A percentile compares a stretch with the other conserved stretches of the same genome.
Conservation (phyloP, 2,797 vertebrate species). For the Microctenopoma steveboyesi region DNA sequence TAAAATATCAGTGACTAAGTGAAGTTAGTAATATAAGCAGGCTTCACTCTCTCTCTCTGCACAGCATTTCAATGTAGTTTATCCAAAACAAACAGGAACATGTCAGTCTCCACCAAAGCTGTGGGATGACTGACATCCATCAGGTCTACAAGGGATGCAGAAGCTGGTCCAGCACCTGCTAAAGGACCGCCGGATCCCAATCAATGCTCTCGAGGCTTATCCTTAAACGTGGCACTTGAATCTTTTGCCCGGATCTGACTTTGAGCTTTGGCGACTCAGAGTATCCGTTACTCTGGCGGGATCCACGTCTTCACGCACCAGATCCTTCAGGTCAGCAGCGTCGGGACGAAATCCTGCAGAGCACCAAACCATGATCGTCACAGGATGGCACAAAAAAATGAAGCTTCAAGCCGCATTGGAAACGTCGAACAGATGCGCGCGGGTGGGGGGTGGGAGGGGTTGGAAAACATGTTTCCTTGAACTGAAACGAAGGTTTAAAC, state of each 20-base stretch:
- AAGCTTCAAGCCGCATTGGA: constrained; percentile 14
- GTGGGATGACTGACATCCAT: background rate
- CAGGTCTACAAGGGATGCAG: too few species aligned
- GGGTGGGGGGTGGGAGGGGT: background rate
- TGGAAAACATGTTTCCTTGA: background rate
- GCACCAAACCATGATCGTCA: constrained; percentile 47
- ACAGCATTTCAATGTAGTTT: background rate
- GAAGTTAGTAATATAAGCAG: too few species aligned
- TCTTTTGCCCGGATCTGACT: background rate
- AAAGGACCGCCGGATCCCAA: too few species aligned
- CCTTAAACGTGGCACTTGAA: background rate
- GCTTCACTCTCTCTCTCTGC: too few species aligned
- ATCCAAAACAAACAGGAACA: background rate
- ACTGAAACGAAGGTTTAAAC: background rate
- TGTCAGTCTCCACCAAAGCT: background rate
- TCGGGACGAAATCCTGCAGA: constrained; percentile 17
- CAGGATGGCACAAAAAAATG: constrained; percentile 30
- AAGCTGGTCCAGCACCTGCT: too few species aligned
- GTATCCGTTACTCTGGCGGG: background rate
- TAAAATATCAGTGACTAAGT: background rate
- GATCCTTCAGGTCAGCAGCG: constrained; percentile 32
- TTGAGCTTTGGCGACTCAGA: constrained; percentile 5
- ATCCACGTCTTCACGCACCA: constrained; percentile 18
- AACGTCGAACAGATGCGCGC: constrained; percentile 10
- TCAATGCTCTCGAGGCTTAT: background rate